phyloP scores from a whole-genome alignment of 2,888 invertebrate species.

The Calameuta filiformis region DNA sequence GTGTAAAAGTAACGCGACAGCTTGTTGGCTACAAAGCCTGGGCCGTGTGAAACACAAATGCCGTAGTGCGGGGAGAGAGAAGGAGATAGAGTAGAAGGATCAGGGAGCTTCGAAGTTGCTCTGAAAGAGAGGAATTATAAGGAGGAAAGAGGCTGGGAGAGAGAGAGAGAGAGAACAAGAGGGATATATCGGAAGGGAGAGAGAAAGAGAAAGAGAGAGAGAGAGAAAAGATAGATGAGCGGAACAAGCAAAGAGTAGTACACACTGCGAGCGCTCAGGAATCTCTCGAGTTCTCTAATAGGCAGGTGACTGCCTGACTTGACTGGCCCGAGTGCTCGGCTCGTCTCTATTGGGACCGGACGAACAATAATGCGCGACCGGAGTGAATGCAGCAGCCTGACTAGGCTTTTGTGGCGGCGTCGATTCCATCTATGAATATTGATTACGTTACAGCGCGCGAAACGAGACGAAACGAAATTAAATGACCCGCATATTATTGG shows the following conservation, averaged over 20 bases:
- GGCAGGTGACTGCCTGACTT: constrained; percentile 36
- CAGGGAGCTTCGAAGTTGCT: too few species aligned
- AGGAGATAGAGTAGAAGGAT: neutral
- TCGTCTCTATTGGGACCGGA: constrained; percentile 2
- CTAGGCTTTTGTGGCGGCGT: neutral
- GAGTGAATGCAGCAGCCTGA: constrained; percentile 15
- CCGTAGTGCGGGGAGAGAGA: constrained; percentile 4
- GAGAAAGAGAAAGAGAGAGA: neutral
- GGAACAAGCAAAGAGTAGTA: neutral
- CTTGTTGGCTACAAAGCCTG: constrained; percentile 25
- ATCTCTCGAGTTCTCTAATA: constrained; percentile 37
- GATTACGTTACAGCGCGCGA: neutral
- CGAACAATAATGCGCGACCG: constrained; percentile 30
- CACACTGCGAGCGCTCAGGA: constrained; percentile 23
- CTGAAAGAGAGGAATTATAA: too few species aligned
- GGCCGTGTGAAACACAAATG: constrained; percentile 3
- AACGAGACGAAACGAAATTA: neutral
- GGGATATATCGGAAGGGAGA: neutral
- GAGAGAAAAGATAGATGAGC: neutral
- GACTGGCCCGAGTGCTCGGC: constrained; percentile 25
- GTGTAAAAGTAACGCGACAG: constrained; percentile 21
- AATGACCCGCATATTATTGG: constrained; percentile 16
- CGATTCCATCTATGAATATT: neutral
- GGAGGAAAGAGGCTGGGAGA: too few species aligned
- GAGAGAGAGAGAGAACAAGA: neutral